Evolutionary conservation across 2,797 vertebrate species (phyloP), one percentile per base, ranked within the genome.

Genomic region (Pachyuromys duprasi): DNA sequence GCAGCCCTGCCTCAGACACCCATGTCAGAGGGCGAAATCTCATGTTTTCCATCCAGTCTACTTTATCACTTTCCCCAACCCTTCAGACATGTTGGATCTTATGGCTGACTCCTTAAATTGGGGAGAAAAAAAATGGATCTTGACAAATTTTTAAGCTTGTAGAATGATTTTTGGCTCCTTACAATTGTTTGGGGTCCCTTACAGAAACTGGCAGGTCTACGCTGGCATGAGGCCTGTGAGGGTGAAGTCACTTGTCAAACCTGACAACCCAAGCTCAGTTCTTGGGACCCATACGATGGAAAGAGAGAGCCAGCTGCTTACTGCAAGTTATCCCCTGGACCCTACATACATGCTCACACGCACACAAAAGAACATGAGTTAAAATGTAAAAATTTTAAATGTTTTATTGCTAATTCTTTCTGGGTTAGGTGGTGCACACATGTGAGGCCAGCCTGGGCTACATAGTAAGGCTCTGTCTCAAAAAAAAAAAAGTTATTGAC

Each of bases 61-160:
- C 33, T 36, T 82, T 45, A 94, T 11, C 22, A 42, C 1, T 90
- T 33, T 72, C 75, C 89, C 42, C 60, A 67, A 57, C 33, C 88
- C 70, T 87, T 94, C 28, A 82, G 55, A 90, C 60, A 90, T 86
- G 28, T 89, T 91, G 26, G 9, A 42, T 45, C 74, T 87, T 26
- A 63, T 69, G 76, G 70, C 84, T 76, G 49, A 72, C 57, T 65
- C 31, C 57, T 89, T 53, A 79, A 94, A 45, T 57, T 83, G 33
- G 49, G 3, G 11, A 6, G 11, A 49, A 49, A 49, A 39, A 60
- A 93, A 81, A 39, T 87, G 86, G 53, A 80, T 76, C 76, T 83
- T 79, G 33, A 49, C 20, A 7, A 26, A 65, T 57, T 67, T 88
- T 95, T 63, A 86, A 91, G n/a, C 55, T 75, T 91, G 6, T 96